Base-by-base conservation (phyloP, 2,113 vertebrate species). In the Ammodytes dubius region DNA sequence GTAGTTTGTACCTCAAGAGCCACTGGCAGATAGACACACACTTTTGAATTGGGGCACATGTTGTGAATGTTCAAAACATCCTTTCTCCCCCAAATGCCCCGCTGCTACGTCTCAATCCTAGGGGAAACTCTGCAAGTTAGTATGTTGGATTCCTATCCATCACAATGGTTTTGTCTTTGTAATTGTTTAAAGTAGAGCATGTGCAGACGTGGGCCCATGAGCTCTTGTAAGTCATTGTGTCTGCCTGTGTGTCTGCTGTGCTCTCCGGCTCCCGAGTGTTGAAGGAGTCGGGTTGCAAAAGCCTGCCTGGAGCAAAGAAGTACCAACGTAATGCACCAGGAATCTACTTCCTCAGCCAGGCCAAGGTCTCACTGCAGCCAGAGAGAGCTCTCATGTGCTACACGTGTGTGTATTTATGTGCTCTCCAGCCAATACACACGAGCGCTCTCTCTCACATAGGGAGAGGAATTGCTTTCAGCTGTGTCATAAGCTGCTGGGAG, bases 381-480 rank as follows among this genome's bases (percentile, higher is more conserved):
- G 71, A 46, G 76, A 83, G 61, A 82, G 88, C 65, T 50, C 49
- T 60, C 50, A 87, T 82, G 77, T 54, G 1, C 61, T 57, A 40
- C 0, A 7, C 19, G 58, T 43, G 59, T 72, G n/a, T 52, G 14
- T 74, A 13, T 59, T 9, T 65, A 52, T 60, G 50, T 54, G 42
- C 52, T 14, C 67, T 65, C 35, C 65, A 67, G 76, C 83, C 68
- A 82, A 61, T 54, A 70, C 79, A 87, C 85, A 90, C 77, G 70
- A 56, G 56, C 39, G 40, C 67, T 4, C 27, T 79, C 71, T 70
- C 78, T 66, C 88, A 85, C 88, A 83, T 65, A 83, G 88, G 76
- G 73, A 84, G 47, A 74, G 75, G 50, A 83, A 92, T 93, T 87
- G 87, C 85, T 93, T 92, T 92, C 90, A 93, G 92, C 91, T 91